Base-by-base conservation (phyloP, 2,888 invertebrate species). In the Stenurella melanura region DNA sequence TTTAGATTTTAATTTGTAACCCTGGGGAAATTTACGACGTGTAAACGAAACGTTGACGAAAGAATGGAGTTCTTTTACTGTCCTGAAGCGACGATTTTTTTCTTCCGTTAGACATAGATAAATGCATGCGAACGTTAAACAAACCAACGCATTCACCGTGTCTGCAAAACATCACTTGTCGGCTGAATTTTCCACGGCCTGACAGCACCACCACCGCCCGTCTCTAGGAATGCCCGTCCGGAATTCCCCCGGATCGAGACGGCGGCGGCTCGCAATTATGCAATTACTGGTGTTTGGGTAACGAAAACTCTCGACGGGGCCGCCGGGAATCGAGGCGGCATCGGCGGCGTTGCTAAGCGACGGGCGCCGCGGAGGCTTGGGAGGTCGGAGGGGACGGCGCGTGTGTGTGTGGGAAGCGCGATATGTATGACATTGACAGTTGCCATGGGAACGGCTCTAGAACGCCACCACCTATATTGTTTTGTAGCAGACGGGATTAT, bases 401-500 rank as follows among this genome's bases (percentile, higher is more conserved):
- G 86, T 84, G 83, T 82, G 77, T 82, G 85, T 85, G 85, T 86
- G 83, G 83, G 85, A 80, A 81, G 85, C 83, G 80, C 74, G 83
- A 73, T 67, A 75, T 82, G 81, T 85, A 82, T 85, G 85, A 85
- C 86, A 85, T 81, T 83, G 84, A 82, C 83, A 81, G 86, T 86
- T 83, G 80, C 86, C 81, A 85, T 84, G 80, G 84, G 56, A 77
- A 84, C 84, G 77, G 75, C 68, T 78, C 80, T 82, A 80, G 83
- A 82, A 82, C 82, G 84, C 83, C 84, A 82, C 77, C 68, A 68
- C 80, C 79, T 83, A 80, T 80, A 82, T 83, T 83, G 83, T 83
- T 82, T 84, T 82, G 72, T 54, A 72, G 72, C 72, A 54, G 72
- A 63, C 61, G 72, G 58, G 26, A 60, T 60, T 72, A 63, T 63